These are phyloP conservation scores for Macrosiphum euphorbiae DNA, from an alignment of 2,888 invertebrate genomes.

Conservation along the genomic window DNA sequence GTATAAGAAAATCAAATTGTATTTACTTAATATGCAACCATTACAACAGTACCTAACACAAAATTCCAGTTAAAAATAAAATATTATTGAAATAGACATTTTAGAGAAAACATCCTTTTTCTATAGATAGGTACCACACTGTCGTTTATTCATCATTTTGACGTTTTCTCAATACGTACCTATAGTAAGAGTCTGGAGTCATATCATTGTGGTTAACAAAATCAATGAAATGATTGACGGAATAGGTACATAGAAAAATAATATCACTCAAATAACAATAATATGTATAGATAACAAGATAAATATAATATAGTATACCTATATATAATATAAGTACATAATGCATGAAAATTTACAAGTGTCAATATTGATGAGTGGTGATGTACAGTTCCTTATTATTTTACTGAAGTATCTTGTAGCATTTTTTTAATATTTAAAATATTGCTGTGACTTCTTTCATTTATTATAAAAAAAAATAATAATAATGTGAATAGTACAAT, in stretches of 20 bases:
- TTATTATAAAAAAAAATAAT: neutral
- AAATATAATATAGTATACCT: neutral
- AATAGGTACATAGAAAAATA: neutral
- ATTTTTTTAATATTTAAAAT: neutral
- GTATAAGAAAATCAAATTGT: neutral
- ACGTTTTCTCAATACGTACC: neutral
- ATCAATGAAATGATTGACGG: neutral
- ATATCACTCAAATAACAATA: neutral
- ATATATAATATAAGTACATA: neutral
- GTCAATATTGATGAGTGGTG: neutral
- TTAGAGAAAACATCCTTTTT: neutral
- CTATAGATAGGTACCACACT: neutral
- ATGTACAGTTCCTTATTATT: neutral
- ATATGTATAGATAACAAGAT: neutral
- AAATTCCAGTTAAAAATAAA: neutral
- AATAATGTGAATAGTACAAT: neutral
- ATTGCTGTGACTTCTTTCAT: neutral
- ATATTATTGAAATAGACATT: neutral
- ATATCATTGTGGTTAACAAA: neutral
- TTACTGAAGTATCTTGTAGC: neutral
- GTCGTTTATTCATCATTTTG: neutral
- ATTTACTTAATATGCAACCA: neutral
- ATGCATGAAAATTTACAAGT: neutral
- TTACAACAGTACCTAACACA: neutral
- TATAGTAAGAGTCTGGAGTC: neutral